These are phyloP conservation scores for Penaeus japonicus DNA, from an alignment of 1,140 invertebrate species.

Conservation along the genomic window DNA sequence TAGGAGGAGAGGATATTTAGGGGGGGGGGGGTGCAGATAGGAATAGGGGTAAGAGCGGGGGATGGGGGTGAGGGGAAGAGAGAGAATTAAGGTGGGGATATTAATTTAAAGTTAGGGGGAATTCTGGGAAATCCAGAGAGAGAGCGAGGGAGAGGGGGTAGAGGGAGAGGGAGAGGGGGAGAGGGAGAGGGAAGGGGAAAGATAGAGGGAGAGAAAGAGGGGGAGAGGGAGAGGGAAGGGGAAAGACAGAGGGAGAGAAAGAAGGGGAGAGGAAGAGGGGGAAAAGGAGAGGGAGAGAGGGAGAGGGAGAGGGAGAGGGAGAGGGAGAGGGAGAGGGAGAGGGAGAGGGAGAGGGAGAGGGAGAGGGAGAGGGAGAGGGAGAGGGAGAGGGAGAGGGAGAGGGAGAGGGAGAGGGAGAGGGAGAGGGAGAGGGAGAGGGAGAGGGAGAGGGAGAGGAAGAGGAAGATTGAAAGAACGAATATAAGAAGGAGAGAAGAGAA, in stretches of 20 bases:
- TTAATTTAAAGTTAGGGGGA: no score
- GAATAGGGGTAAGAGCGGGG: background rate
- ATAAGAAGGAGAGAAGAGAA: no score
- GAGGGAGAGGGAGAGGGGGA: background rate
- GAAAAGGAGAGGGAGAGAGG: background rate
- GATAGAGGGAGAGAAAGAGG: background rate
- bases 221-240: background rate
- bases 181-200: background rate
- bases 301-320: background rate
- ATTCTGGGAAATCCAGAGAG: no score
- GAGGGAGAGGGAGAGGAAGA: conserved; percentile 3
- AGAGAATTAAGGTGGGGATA: no score
- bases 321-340: background rate
- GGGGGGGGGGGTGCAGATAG: background rate
- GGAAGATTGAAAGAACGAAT: background rate
- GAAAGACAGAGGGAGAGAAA: background rate
- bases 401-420: background rate
- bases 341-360: background rate
- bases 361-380: background rate
- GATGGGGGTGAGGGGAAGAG: background rate
- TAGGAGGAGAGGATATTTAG: no score
- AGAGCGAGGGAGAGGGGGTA: background rate
- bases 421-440: background rate
- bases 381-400: background rate
- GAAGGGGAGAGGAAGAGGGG: background rate